Conservation (phyloP, 64 coral and sea anemone species). For the Pocillopora verrucosa region DNA sequence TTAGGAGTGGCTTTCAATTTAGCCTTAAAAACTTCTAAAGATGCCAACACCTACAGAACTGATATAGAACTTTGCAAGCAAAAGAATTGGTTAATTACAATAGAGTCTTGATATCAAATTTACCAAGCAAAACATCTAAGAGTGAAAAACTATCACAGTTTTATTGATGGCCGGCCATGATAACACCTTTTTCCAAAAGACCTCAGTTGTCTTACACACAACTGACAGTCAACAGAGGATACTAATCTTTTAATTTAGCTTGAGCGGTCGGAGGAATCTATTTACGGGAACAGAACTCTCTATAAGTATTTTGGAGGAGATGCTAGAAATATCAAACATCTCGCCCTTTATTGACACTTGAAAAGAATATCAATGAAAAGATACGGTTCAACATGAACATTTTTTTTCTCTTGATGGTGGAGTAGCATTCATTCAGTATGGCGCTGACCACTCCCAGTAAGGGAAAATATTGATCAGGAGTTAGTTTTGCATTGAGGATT, state of each 20-base stretch:
- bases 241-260: background rate
- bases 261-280: background rate
- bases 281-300: background rate
- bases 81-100: too few relatives aligned
- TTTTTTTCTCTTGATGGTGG: background rate
- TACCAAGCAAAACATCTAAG: too few relatives aligned
- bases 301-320: background rate
- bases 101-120: too few relatives aligned
- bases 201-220: background rate
- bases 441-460: background rate
- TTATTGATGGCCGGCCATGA: too few relatives aligned
- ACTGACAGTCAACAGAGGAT: background rate
- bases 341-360: background rate
- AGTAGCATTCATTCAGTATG: background rate
- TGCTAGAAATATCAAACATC: background rate
- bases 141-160: too few relatives aligned
- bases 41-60: too few relatives aligned
- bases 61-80: too few relatives aligned
- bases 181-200: slow-evolving; percentile 16
- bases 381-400: background rate
- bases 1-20: slow-evolving; percentile 5
- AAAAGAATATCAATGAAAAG: background rate
- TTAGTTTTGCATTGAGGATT: background rate
- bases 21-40: slow-evolving; percentile 12
- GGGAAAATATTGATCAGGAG: background rate